Conservation (phyloP, 1,140 invertebrate species). For the Eurytemora carolleeae region DNA sequence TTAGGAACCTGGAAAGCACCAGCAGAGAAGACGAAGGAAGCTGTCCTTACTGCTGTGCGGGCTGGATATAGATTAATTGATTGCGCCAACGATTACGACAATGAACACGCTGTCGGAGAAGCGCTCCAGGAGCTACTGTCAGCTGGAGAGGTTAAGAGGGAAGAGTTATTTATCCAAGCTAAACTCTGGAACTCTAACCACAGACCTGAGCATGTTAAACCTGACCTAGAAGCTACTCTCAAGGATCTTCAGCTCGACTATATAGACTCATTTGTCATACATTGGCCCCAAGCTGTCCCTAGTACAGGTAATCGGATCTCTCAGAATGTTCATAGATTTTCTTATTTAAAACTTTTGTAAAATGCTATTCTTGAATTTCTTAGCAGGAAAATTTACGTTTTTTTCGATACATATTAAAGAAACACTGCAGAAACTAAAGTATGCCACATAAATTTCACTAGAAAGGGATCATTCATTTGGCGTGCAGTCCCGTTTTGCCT, state of each 20-base stretch:
- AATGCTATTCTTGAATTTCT: too few relatives aligned
- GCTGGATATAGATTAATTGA: constrained; percentile 8
- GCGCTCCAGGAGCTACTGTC: constrained; percentile 5
- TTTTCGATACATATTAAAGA: too few relatives aligned
- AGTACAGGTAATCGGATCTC: background rate
- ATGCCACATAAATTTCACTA: too few relatives aligned
- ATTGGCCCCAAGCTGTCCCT: constrained; percentile 8
- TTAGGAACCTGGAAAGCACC: constrained; percentile 3
- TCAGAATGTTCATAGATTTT: too few relatives aligned
- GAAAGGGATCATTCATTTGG: too few relatives aligned
- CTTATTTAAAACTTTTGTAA: too few relatives aligned
- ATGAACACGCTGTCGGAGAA: constrained; percentile 13
- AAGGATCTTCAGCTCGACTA: constrained; percentile 13
- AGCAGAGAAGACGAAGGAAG: background rate
- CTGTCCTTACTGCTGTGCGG: background rate
- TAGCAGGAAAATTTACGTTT: too few relatives aligned
- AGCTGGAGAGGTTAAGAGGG: background rate
- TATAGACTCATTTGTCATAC: constrained; percentile 11
- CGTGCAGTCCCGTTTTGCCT: too few relatives aligned
- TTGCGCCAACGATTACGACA: constrained; percentile 6
- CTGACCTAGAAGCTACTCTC: constrained; percentile 4
- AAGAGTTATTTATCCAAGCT: constrained; percentile 3
- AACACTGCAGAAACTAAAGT: too few relatives aligned
- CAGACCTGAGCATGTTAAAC: constrained; percentile 5
- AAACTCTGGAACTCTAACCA: constrained; percentile 13